These are phyloP conservation scores for Zele albiditarsus DNA, from an alignment of 2,888 invertebrate genomes.

Conservation along the genomic window DNA sequence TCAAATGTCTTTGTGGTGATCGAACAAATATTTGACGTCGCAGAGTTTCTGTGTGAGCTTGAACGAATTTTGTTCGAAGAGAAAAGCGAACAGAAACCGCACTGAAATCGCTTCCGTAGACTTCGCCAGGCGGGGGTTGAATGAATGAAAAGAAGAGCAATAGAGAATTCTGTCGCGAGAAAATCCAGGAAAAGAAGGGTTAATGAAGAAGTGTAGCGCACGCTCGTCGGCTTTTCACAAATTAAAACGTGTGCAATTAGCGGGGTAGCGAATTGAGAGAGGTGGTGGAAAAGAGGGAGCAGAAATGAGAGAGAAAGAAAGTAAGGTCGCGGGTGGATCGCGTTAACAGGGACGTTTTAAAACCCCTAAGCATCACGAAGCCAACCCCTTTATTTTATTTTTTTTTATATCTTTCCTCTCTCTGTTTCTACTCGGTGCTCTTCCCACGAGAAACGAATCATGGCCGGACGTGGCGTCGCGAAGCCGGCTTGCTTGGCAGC, in stretches of 20 bases:
- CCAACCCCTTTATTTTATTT: conserved; percentile 40
- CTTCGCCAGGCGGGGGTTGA: background rate
- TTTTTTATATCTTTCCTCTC: conserved; percentile 15
- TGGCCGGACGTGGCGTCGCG: conserved; percentile 59
- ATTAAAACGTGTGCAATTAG: conserved; percentile 69
- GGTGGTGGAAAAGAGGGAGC: conserved; percentile 36
- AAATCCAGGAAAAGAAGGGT: conserved; percentile 22
- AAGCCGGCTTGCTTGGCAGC: conserved; percentile 60
- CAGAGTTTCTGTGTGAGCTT: conserved; percentile 35
- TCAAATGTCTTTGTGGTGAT: conserved; percentile 71
- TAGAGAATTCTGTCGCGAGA: conserved; percentile 11
- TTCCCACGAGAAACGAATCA: conserved; percentile 46
- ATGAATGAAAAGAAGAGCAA: background rate
- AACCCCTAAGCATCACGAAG: conserved; percentile 46
- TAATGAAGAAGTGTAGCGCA: conserved; percentile 45
- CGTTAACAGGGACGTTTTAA: conserved; percentile 62
- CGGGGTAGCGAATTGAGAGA: conserved; percentile 57
- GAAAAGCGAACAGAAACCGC: conserved; percentile 27
- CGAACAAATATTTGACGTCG: conserved; percentile 71
- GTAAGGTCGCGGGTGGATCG: conserved; percentile 39
- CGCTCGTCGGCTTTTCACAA: conserved; percentile 53
- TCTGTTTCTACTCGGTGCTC: conserved; percentile 31
- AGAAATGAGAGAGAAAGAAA: background rate
- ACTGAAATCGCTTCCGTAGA: background rate
- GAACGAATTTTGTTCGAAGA: conserved; percentile 23